phyloP scores from a whole-genome alignment of 2,888 invertebrate genomes.

The Crematogaster levior region DNA sequence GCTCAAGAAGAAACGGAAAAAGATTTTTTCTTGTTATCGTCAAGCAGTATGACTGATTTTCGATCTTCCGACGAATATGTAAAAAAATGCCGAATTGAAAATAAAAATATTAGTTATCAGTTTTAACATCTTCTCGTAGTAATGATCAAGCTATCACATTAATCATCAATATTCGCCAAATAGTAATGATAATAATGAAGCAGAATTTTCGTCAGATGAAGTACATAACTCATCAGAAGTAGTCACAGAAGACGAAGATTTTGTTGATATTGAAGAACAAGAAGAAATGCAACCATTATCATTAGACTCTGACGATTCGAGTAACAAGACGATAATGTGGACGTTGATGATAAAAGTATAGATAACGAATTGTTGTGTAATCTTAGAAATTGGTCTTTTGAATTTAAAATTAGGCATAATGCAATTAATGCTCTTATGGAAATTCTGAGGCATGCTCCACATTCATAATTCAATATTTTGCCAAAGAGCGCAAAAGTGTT shows the following conservation, averaged over 20 bases:
- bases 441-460: constrained; percentile 10
- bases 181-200: not conserved
- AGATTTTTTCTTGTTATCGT: too few relatives aligned
- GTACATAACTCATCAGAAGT: not conserved
- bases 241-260: constrained; percentile 12
- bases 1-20: constrained; percentile 9
- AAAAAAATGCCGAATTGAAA: constrained; percentile 11
- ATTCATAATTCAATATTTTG: constrained; percentile 29
- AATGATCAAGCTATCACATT: constrained; percentile 15
- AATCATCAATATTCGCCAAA: not conserved
- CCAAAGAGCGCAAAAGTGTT: constrained; percentile 8
- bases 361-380: constrained; percentile 20
- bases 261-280: not conserved
- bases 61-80: not conserved
- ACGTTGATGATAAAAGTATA: not conserved
- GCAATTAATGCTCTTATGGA: constrained; percentile 26
- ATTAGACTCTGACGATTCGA: too few relatives aligned
- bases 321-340: too few relatives aligned
- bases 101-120: constrained; percentile 24
- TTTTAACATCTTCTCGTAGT: not conserved
- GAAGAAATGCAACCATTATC: constrained; percentile 21
- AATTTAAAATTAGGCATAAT: constrained; percentile 24
- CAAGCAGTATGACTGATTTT: not conserved
- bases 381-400: constrained; percentile 29
- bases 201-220: constrained; percentile 1